A percentile compares a stretch with the other conserved stretches of the same genome.
phyloP scores from a whole-genome alignment of 2,113 vertebrate genomes.

The Hirundichthys speculiger region DNA sequence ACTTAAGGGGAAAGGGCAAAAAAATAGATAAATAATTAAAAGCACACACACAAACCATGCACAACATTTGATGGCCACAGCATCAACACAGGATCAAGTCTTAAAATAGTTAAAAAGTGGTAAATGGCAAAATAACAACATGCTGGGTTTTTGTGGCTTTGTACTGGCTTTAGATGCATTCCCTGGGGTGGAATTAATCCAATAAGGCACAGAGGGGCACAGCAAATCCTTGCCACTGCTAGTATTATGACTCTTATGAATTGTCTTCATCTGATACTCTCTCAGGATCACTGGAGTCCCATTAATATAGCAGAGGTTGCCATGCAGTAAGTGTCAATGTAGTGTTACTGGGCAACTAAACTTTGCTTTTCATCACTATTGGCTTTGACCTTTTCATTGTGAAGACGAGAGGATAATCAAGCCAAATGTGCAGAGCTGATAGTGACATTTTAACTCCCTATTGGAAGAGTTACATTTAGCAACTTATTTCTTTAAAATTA shows the following conservation, averaged over 20 bases:
- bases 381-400: conserved; percentile 3
- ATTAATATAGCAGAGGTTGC: conserved; percentile 28
- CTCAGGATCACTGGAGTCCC: conserved; percentile 1
- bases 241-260: conserved; percentile 37
- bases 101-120: conserved; percentile 5
- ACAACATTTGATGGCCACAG: conserved; percentile 29
- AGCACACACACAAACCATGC: conserved; percentile 32
- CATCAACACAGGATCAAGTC: conserved; percentile 15
- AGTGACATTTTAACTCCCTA: fast-evolving
- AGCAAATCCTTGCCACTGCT: conserved; percentile 45
- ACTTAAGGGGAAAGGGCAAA: conserved; percentile 31
- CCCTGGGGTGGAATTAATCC: conserved; percentile 55
- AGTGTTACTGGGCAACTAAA: conserved; percentile 1
- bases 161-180: conserved; percentile 29
- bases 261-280: conserved; percentile 32
- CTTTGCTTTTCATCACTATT: conserved; percentile 10
- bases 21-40: conserved; percentile 1
- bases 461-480: too few relatives aligned
- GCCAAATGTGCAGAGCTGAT: background rate
- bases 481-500: conserved; percentile 4
- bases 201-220: conserved; percentile 40
- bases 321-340: conserved; percentile 12
- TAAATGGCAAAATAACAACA: conserved; percentile 9
- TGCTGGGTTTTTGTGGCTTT: conserved; percentile 25
- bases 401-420: conserved; percentile 1